These are phyloP conservation scores for Sapayoa aenigma DNA, from an alignment of 2,113 vertebrate species.

Conservation along the genomic window DNA sequence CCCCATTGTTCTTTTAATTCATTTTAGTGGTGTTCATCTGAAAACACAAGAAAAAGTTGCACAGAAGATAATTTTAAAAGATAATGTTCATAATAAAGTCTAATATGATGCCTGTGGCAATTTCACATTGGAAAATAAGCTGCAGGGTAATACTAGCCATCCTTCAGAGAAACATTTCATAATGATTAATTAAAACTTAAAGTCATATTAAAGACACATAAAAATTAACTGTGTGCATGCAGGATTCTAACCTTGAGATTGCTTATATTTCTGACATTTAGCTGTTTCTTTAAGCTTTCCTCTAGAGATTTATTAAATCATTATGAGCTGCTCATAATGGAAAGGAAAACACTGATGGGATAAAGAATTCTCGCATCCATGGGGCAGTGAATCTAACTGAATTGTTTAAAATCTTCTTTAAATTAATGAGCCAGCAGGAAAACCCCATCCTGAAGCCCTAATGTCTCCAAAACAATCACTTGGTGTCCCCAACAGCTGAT, in stretches of 20 bases:
- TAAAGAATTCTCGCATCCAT: not conserved
- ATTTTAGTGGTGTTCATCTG: not conserved
- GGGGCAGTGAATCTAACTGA: not conserved
- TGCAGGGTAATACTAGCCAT: not conserved
- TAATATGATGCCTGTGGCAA: not conserved
- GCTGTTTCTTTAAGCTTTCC: not conserved
- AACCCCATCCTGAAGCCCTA: not conserved
- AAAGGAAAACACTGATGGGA: not conserved
- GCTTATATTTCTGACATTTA: not conserved
- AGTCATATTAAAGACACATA: not conserved
- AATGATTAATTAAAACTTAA: not conserved
- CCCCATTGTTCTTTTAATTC: slow-evolving; percentile 3
- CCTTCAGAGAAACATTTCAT: not conserved
- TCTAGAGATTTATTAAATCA: not conserved
- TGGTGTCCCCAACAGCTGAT: not conserved
- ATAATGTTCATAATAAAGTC: not conserved
- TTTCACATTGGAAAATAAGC: not conserved
- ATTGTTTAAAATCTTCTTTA: not conserved
- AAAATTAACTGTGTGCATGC: not conserved
- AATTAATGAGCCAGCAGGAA: not conserved
- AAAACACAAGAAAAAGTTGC: not conserved
- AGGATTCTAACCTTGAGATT: not conserved
- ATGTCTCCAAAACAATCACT: not conserved
- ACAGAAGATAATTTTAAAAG: not conserved
- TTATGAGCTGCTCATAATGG: not conserved